Base-by-base conservation (phyloP, 2,113 vertebrate genomes). In the Erinaceus europaeus region DNA sequence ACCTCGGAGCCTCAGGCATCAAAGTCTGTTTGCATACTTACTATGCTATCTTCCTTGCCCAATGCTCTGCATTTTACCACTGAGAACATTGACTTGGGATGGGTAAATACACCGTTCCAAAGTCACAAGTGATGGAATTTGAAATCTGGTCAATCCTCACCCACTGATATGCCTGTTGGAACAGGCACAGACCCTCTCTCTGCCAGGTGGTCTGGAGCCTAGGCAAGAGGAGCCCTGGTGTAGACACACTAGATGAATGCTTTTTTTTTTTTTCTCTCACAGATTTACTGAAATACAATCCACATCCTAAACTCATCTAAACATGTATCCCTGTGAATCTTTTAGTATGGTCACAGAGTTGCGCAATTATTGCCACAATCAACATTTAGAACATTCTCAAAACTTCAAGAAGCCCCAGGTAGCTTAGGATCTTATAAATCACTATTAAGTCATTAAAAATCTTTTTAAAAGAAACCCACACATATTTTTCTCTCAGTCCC, bases 91-190 rank as follows among this genome's bases (percentile, higher is more conserved):
- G 91, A 84, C 55, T 76, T 52, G 11, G 38, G 75, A 81, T 93
- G 92, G 88, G 88, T 90, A 80, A 86, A 53, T 40, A 91, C 91
- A 81, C n/a, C 57, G 76, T 71, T 77, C 42, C 79, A 62, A 88
- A 95, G 71, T 84, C 69, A 84, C 32, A 44, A 84, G 29, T 73
- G 76, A 80, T 91, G 34, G 25, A 88, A 88, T 61, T 20, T 11
- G 59, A 68, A n/a, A 55, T 86, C 65, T 55, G 23, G 27, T 89
- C 64, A 88, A 91, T 86, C 44, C 48, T 34, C 6, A 36, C 64
- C 69, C 38, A 61, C 25, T 8, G 46, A 38, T 48, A 7, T 0
- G 7, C 40, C 46, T 72, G 42, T 44, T 40, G 38, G 44, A 42
- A 73, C 36, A 65, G 65, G 79, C 27, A 17, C 44, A 76, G 52